Conservation (phyloP, 2,888 invertebrate species). For the Hedya salicella region DNA sequence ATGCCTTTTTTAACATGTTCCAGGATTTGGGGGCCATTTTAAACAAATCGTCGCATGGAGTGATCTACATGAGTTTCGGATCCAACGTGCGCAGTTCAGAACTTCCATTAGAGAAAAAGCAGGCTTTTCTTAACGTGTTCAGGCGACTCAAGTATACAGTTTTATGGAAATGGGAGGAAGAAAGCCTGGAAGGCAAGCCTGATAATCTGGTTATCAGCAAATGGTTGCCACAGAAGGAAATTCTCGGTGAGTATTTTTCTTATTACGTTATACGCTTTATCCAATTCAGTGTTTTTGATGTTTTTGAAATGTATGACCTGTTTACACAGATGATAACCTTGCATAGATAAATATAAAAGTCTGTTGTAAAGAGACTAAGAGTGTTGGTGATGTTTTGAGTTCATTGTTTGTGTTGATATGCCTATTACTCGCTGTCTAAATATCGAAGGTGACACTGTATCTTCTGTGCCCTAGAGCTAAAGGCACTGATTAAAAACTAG, state of each 20-base stretch:
- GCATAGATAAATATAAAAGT: too few relatives aligned
- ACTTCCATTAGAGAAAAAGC: slow-evolving; percentile 77
- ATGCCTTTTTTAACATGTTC: slow-evolving; percentile 29
- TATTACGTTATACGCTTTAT: too few relatives aligned
- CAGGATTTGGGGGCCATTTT: slow-evolving; percentile 81
- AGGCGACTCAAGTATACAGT: slow-evolving; percentile 86
- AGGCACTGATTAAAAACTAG: too few relatives aligned
- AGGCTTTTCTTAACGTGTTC: slow-evolving; percentile 84
- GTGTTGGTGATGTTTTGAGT: too few relatives aligned
- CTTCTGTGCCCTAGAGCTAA: too few relatives aligned
- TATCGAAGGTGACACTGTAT: too few relatives aligned
- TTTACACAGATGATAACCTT: too few relatives aligned
- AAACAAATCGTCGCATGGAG: slow-evolving; percentile 81
- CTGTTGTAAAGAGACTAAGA: too few relatives aligned
- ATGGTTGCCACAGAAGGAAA: slow-evolving; percentile 89
- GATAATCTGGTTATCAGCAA: slow-evolving; percentile 84
- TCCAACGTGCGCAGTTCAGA: slow-evolving; percentile 83
- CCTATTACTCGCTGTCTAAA: too few relatives aligned
- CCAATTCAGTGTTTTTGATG: too few relatives aligned
- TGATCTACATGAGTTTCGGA: slow-evolving; percentile 86
- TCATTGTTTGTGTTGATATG: too few relatives aligned
- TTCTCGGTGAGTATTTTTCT: slow-evolving; percentile 75
- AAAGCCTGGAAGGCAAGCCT: slow-evolving; percentile 80
- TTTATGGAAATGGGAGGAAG: slow-evolving; percentile 89
- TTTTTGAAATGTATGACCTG: too few relatives aligned